Percentiles rank a stretch among this genome's conserved stretches.
These are phyloP conservation scores for Neosalanx taihuensis DNA, from an alignment of 2,797 vertebrate species.

Conservation along the genomic window DNA sequence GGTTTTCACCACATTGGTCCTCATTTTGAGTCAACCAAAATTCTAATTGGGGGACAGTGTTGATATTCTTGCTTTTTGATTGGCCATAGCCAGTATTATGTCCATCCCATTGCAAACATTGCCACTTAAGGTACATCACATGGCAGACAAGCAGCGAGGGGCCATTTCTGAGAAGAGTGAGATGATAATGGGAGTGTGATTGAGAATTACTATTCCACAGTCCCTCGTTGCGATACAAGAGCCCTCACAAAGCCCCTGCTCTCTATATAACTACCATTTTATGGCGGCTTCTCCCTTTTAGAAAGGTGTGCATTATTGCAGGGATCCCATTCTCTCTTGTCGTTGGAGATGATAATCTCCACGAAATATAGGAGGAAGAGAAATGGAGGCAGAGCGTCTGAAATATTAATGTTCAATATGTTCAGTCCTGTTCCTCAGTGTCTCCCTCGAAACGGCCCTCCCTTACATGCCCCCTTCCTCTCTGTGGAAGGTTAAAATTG, in stretches of 20 bases:
- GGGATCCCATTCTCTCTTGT: not conserved
- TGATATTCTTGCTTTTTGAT: not conserved
- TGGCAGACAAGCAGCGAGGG: too few species aligned
- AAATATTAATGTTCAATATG: constrained; percentile 61
- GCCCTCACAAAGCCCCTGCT: not conserved
- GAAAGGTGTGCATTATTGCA: not conserved
- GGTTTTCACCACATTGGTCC: too few species aligned
- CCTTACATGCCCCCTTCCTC: too few species aligned
- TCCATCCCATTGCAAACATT: not conserved
- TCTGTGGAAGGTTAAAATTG: not conserved
- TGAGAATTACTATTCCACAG: too few species aligned
- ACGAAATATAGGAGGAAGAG: constrained; percentile 45
- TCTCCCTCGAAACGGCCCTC: not conserved
- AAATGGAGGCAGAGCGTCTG: constrained; percentile 47
- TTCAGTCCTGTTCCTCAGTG: constrained; percentile 19
- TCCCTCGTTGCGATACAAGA: not conserved
- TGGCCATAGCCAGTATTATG: not conserved
- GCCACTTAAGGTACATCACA: not conserved
- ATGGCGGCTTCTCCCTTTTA: not conserved
- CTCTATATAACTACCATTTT: not conserved
- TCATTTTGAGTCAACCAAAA: too few species aligned
- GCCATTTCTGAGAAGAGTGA: too few species aligned
- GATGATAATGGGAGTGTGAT: too few species aligned
- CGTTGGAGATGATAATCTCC: constrained; percentile 42
- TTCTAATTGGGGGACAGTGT: not conserved